Evolutionary conservation across 2,113 vertebrate species (phyloP).

Genomic region (Phaethornis superciliosus): DNA sequence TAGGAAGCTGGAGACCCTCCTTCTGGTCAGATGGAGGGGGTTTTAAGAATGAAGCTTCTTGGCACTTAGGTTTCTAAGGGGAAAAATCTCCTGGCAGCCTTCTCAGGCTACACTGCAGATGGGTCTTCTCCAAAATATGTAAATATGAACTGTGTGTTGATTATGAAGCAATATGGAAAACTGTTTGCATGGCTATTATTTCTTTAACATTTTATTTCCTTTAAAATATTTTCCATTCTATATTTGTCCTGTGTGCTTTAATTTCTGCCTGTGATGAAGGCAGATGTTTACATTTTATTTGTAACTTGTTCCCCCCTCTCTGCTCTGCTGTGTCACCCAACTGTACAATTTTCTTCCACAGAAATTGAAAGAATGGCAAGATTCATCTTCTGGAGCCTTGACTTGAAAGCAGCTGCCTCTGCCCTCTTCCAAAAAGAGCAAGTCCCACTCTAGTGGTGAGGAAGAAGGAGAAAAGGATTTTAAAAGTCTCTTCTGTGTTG

Average conservation of each 20-base stretch:
- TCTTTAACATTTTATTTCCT: background rate
- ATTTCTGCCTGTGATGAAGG: background rate
- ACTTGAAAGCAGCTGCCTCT: background rate
- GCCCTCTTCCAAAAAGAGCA: background rate
- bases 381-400: background rate
- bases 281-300: background rate
- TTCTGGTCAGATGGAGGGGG: background rate
- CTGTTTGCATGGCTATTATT: background rate
- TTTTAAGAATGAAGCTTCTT: background rate
- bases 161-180: background rate
- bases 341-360: background rate
- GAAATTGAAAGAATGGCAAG: background rate
- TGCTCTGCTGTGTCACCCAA: background rate
- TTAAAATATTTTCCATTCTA: background rate
- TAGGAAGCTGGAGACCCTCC: background rate
- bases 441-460: background rate
- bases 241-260: background rate
- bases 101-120: background rate
- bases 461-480: background rate
- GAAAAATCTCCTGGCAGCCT: background rate
- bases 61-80: background rate
- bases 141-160: background rate
- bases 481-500: background rate
- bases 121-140: background rate
- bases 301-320: background rate